A percentile compares a stretch with the other conserved stretches of the same genome.
phyloP scores from a whole-genome alignment of 2,113 vertebrate species.

The Oncorhynchus keta region DNA sequence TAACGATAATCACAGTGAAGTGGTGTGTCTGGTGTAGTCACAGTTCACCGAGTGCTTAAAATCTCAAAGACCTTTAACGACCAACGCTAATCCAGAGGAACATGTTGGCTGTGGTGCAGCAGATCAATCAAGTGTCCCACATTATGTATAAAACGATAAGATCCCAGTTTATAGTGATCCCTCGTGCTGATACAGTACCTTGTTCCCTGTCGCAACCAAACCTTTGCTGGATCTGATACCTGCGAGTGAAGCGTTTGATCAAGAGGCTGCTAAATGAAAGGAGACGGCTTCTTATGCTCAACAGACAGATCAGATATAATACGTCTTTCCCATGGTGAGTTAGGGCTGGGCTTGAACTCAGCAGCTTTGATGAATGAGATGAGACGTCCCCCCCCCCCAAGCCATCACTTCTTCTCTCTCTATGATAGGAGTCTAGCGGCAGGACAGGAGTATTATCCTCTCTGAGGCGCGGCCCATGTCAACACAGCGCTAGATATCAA shows the following conservation, averaged over 20 bases:
- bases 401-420: not conserved
- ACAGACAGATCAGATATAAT: constrained; percentile 17
- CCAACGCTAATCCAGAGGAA: not conserved
- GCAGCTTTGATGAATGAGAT: constrained; percentile 29
- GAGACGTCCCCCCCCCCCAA: constrained; percentile 1
- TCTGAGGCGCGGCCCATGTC: not conserved
- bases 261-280: constrained; percentile 32
- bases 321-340: constrained; percentile 7
- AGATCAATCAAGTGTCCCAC: constrained; percentile 12
- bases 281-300: constrained; percentile 28
- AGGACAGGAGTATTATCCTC: not conserved
- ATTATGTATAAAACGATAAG: not conserved
- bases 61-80: no score
- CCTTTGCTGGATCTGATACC: constrained; percentile 1
- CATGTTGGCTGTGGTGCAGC: no score
- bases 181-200: not conserved
- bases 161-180: not conserved
- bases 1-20: no score
- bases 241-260: constrained; percentile 16
- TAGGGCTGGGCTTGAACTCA: constrained; percentile 9
- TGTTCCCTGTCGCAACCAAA: constrained; percentile 1
- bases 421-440: constrained; percentile 8
- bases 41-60: no score
- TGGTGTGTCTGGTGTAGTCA: no score
- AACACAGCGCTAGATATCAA: not conserved